phyloP scores from a whole-genome alignment of 2,888 invertebrate species.

The Coenonympha glycerion region DNA sequence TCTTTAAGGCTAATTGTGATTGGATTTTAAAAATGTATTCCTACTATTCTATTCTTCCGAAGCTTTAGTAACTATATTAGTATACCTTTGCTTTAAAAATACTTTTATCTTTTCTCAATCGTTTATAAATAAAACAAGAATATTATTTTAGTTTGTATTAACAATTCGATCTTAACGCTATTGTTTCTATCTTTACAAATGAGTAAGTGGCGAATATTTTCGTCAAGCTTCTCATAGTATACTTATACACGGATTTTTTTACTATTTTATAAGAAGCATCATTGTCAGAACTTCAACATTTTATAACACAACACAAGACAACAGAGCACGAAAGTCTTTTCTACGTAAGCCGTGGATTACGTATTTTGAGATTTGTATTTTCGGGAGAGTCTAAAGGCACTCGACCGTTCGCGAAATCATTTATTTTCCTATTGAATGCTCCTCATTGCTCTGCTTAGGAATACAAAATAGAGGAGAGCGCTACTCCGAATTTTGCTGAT shows the following conservation, averaged over 20 bases:
- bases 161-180: neutral
- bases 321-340: neutral
- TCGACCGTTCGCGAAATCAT: slow-evolving; percentile 24
- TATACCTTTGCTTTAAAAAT: neutral
- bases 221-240: too few relatives aligned
- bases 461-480: slow-evolving; percentile 21
- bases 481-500: slow-evolving; percentile 11
- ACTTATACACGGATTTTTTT: neutral
- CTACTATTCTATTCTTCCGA: neutral
- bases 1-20: slow-evolving; percentile 25
- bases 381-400: slow-evolving; percentile 13
- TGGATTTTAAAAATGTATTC: slow-evolving; percentile 19
- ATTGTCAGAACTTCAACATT: neutral
- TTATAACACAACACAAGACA: neutral
- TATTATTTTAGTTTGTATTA: neutral
- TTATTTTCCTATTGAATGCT: slow-evolving; percentile 27
- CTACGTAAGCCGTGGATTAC: slow-evolving; percentile 10
- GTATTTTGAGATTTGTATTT: slow-evolving; percentile 18
- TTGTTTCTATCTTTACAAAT: neutral
- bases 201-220: neutral
- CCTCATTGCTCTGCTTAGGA: slow-evolving; percentile 21
- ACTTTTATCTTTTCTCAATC: neutral
- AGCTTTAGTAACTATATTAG: neutral
- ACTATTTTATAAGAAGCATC: neutral
- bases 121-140: neutral